These are phyloP conservation scores for Syngnathus acus DNA, from an alignment of 2,797 vertebrate genomes.

Conservation along the genomic window DNA sequence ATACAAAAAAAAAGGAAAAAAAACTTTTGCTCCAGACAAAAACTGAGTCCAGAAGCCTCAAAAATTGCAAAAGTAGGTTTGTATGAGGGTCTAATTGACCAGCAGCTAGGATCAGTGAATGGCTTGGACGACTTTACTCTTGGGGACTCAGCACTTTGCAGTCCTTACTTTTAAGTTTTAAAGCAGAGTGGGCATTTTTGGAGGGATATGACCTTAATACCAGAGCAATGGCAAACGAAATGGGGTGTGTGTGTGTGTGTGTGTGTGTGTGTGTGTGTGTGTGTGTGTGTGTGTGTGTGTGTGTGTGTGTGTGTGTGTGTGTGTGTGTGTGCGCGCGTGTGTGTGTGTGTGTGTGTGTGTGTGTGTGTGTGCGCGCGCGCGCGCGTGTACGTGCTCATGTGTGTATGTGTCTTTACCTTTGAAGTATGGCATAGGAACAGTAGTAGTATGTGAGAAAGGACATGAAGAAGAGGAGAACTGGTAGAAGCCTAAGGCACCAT, in stretches of 20 bases:
- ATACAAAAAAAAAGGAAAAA: conserved; percentile 13
- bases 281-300: background rate
- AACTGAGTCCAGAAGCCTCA: conserved; percentile 24
- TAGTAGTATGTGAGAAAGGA: conserved; percentile 65
- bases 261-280: background rate
- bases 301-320: background rate
- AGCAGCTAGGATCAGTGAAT: conserved; percentile 18
- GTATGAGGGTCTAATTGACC: conserved; percentile 22
- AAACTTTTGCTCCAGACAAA: conserved; percentile 14
- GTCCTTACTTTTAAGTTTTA: conserved; percentile 14
- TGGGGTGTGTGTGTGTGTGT: too few species aligned
- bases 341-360: background rate
- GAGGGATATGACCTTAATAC: conserved; percentile 26
- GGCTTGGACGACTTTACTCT: conserved; percentile 14
- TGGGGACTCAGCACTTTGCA: conserved; percentile 30
- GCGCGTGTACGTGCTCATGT: too few species aligned
- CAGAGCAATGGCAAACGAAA: conserved; percentile 3
- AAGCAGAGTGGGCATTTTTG: conserved; percentile 31
- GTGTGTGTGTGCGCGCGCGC: too few species aligned
- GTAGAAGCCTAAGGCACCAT: conserved; percentile 63
- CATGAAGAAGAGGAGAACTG: conserved; percentile 54
- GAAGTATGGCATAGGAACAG: conserved; percentile 59
- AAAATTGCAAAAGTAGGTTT: conserved; percentile 28
- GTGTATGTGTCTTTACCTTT: conserved; percentile 47
- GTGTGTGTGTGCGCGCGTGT: background rate